Base-by-base conservation (phyloP, 92 coral and sea anemone species). In the Zoanthus sansibaricus region DNA sequence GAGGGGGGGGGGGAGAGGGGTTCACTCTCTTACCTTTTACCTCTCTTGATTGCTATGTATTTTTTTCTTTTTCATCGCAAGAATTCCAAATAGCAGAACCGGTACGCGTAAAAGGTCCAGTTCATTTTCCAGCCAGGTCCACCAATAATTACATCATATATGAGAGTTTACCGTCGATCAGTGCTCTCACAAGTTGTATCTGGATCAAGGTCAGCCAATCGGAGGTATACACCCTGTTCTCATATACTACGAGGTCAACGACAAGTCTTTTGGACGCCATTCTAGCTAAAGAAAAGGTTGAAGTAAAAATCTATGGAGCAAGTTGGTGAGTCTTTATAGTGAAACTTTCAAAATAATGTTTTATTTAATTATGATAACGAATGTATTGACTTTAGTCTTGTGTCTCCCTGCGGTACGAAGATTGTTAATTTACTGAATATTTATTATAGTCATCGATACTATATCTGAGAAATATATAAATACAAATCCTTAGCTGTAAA, bases 191-290 rank as follows among this genome's bases (percentile, higher is more conserved):
- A 37, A 71, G 76, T 71, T 71, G 76, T 16, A 71, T 71, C 3
- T 71, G 76, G 76, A 71, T 71, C 49, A 71, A 71, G 37, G 45
- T 71, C 48, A 32, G 48, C 13, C 0, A 17, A 32, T 10, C 20
- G 1, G 49, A 71, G 14, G 37, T 16, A 6, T 37, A 71, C 37
- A 45, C 48, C 6, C 51, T 71, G 20, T 71, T 71, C 17, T 71
- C 76, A 12, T 71, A 71, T 37, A 51, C 76, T 33, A 71, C 76
- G 6, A 11, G 0, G 3, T 71, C 76, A 33, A 71, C 16, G 15
- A 71, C 76, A 9, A n/a, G 48, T 45, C 47, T 71, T 7, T 71
- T 71, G 48, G 76, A 71, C 48, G 51, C 76, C 76, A 71, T 33
- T 18, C 18, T 71, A 11, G n/a, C 37, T 7, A 42, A 37, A 5